Evolutionary conservation across 2,113 vertebrate genomes (phyloP), one percentile per base, ranked within the genome.

Genomic region (Campylomormyrus numenius): DNA sequence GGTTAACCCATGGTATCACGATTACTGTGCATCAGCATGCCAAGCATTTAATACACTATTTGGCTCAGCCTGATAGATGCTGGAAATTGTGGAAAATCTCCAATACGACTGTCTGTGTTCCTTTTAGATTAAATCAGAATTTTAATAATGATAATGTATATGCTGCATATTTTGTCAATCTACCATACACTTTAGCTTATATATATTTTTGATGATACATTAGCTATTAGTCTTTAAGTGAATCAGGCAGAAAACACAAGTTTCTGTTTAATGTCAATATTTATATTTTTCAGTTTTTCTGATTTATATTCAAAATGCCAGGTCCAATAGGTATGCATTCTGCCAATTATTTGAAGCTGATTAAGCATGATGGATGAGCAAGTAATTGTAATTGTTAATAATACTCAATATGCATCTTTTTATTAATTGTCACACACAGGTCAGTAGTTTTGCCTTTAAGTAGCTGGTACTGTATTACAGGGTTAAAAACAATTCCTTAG

Each of bases 361-460:
- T 66, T 89, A 85, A 92, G 19, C 53, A 56, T 21, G 93, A 91
- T 91, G 92, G 91, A 92, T 91, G 92, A 91, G 91, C 93, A 94
- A 94, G 93, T 94, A 92, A 90, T 93, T 94, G 95, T 94, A 95
- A 95, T 92, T 85, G 94, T 96, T 95, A 94, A 95, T 94, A 92
- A 91, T 91, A 91, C 92, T 90, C 89, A 92, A 91, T 92, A 93
- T 92, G 15, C 10, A 92, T 91, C 93, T 93, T 92, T 94, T 94
- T 94, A 95, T 94, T 95, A 95, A 94, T 91, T 90, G 92, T 74
- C 90, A 90, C 93, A 94, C 92, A 93, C 92, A 89, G 94, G 90
- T 90, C 9, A 66, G n/a, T 66, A 3, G 0, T 27, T 27, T 66
- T 62, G 24, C 58, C 24, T 62, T 62, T 66, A 27, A 66, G n/a